phyloP scores from a whole-genome alignment of 2,113 vertebrate species.

The Apistogramma diplotaenia region DNA sequence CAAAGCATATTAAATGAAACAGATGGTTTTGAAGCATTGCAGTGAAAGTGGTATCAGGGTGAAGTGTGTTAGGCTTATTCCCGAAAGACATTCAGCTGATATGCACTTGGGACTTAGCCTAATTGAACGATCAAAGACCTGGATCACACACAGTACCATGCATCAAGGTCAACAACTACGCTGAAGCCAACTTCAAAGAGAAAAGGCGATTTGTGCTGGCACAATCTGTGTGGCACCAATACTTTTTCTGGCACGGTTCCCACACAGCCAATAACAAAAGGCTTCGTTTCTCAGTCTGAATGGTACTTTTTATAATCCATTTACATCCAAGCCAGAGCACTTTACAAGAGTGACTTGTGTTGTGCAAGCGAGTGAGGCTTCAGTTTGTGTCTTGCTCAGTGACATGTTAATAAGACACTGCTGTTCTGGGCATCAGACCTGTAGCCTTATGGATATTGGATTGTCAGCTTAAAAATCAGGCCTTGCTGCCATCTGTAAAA shows the following conservation, averaged over 20 bases:
- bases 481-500: not conserved
- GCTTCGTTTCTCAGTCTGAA: constrained; percentile 13
- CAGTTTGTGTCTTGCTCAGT: not conserved
- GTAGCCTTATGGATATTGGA: constrained; percentile 7
- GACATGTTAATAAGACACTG: constrained; percentile 22
- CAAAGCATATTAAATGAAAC: constrained; percentile 17
- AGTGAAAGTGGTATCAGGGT: not conserved
- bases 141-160: not conserved
- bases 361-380: not conserved
- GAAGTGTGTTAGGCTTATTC: constrained; percentile 8
- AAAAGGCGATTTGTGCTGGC: constrained; percentile 40
- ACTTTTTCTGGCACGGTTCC: constrained; percentile 24
- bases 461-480: constrained; percentile 11
- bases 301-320: constrained; percentile 33
- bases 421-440: constrained; percentile 9
- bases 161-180: constrained; percentile 40
- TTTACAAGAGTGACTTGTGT: constrained; percentile 21
- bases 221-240: constrained; percentile 27
- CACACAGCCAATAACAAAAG: constrained; percentile 31
- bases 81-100: constrained; percentile 43
- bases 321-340: constrained; percentile 22
- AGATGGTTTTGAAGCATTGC: constrained; percentile 7
- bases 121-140: constrained; percentile 53
- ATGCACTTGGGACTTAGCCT: constrained; percentile 36
- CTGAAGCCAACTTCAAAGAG: constrained; percentile 47